Base-by-base conservation (phyloP, 1,140 invertebrate genomes). In the Pseudomyrmex concolor region DNA sequence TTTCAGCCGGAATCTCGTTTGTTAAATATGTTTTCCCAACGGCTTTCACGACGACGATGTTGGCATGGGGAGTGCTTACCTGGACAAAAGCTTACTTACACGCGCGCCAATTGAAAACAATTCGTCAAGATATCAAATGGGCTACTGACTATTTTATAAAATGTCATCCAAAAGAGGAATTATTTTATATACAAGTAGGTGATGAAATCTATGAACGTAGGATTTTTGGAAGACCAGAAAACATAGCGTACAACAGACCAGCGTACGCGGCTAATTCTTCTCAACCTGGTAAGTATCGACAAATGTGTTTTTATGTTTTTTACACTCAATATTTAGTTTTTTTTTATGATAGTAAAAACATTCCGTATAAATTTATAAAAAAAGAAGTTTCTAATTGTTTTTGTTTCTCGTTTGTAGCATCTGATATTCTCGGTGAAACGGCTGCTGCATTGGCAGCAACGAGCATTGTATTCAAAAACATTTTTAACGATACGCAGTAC, bases 11-110 rank as follows among this genome's bases (percentile, higher is more conserved):
- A 22, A 34, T 34, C 34, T 96, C 96, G 88, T 95, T 95, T 85
- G 95, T 96, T 0, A 96, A 96, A 90, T 96, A 96, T 84, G 95
- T 95, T 0, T 96, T 96, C 78, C 96, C 96, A 1, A 96, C 96
- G 95, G 96, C 96, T 0, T 94, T 92, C 45, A 94, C 95, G 0
- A 95, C 94, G 0, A 96, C 95, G 0, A 73, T 96, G 3, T 84
- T 96, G 19, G 94, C 95, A 0, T 96, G 96, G 96, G 95, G 96
- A 8, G 89, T 95, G 1, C 86, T 96, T 2, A 95, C 94, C 15
- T 96, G 95, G 91, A 91, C 93, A 51, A 92, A 95, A 66, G 95
- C 94, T 12, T 96, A 96, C 88, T 84, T 84, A 8, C 85, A 89
- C 0, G 92, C 94, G 54, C 93, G 93, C 87, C 92, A 95, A 81